Percentiles rank a stretch among this genome's conserved stretches.
Evolutionary conservation across 2,888 invertebrate genomes (phyloP).

Genomic region (Serripes groenlandicus): DNA sequence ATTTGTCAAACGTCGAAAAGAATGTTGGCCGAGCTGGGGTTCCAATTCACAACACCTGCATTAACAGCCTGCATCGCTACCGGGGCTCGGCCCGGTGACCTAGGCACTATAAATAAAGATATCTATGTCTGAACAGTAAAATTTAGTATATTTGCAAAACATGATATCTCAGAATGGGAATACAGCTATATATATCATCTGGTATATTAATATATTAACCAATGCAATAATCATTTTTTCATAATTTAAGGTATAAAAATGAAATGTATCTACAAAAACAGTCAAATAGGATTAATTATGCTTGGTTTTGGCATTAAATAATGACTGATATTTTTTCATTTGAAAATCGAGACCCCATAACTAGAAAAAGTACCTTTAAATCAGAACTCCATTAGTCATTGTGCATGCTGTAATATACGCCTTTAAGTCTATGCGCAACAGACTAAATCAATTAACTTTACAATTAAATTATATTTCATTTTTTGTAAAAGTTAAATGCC

Average conservation of each 20-base stretch:
- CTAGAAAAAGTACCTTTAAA: neutral
- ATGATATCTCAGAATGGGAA: too few species aligned
- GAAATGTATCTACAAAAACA: neutral
- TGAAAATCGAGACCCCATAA: neutral
- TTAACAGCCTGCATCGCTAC: too few species aligned
- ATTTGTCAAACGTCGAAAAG: too few species aligned
- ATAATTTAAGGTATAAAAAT: neutral
- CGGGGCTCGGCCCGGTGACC: too few species aligned
- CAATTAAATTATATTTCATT: neutral
- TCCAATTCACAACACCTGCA: too few species aligned
- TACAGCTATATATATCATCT: too few species aligned
- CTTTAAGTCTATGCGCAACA: slow-evolving; percentile 1
- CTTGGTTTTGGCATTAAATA: neutral
- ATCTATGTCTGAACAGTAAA: too few species aligned
- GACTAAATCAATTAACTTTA: neutral
- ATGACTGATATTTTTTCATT: neutral
- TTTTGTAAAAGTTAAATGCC: neutral
- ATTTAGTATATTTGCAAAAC: too few species aligned
- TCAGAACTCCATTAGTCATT: neutral
- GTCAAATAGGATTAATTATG: neutral
- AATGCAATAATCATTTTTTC: too few species aligned
- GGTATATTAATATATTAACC: too few species aligned
- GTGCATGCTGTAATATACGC: neutral
- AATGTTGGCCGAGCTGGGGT: too few species aligned
- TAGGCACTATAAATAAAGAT: too few species aligned